Evolutionary conservation across 1,140 invertebrate genomes (phyloP).

Genomic region (Dinoponera quadriceps): DNA sequence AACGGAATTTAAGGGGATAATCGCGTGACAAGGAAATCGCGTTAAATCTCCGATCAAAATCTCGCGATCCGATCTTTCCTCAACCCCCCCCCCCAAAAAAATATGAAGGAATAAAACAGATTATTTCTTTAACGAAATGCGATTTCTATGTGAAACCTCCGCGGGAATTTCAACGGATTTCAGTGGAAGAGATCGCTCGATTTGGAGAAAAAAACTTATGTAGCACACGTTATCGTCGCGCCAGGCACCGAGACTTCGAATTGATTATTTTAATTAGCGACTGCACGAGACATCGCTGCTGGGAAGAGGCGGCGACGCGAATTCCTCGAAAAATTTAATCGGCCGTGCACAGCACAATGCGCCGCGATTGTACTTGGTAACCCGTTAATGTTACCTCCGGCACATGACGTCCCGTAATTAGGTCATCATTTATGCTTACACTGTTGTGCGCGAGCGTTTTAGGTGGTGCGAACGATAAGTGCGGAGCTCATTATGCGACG

Average conservation of each 20-base stretch:
- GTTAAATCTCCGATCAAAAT: background rate
- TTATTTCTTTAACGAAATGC: background rate
- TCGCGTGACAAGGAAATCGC: background rate
- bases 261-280: constrained; percentile 1
- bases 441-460: constrained; percentile 49
- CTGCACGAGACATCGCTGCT: background rate
- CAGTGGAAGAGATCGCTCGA: no score
- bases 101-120: background rate
- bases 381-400: constrained; percentile 60
- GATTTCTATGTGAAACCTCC: background rate
- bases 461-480: constrained; percentile 27
- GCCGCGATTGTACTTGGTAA: constrained; percentile 55
- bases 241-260: background rate
- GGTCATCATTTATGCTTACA: constrained; percentile 63
- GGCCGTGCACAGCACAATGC: constrained; percentile 26
- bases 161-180: no score
- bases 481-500: constrained; percentile 19
- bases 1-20: background rate
- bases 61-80: background rate
- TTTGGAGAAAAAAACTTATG: background rate
- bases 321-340: constrained; percentile 67
- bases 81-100: background rate
- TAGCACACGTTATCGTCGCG: background rate
- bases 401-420: constrained; percentile 63
- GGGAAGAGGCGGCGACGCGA: background rate